Base-by-base conservation (phyloP, 2,113 vertebrate species). In the Rhodinocichla rosea region DNA sequence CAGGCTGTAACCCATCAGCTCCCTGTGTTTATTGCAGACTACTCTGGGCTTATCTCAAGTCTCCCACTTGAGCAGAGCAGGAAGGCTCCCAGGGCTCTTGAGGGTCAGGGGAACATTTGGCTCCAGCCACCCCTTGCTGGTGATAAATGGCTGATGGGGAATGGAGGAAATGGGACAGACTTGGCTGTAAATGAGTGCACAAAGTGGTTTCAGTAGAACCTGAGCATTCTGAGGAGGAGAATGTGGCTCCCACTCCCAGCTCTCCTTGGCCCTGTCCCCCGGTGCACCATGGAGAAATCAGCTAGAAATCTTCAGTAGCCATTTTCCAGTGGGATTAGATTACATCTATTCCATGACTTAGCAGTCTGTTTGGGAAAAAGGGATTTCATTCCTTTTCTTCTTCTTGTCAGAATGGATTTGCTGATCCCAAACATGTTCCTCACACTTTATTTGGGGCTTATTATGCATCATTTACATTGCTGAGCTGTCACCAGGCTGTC, bases 401-500 rank as follows among this genome's bases (percentile, higher is more conserved):
- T 92, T 94, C 82, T 55, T 93, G 94, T 95, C 94, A 95, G 88
- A 90, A 70, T 45, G 92, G 90, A 96, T 96, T 95, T 96, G 77
- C 85, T 93, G 94, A 96, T 96, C 94, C 88, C 90, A 88, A 83
- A 69, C 90, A 94, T 15, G 88, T 93, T 96, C 94, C 90, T 94
- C 71, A 20, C 95, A 92, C 88, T 94, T 97, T 96, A 92, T 95
- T 94, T 92, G 50, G 68, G 85, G 90, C 90, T 95, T 77, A 90
- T 80, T 92, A 50, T 27, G 85, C 83, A 95, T 86, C 90, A 74
- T 86, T 93, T 90, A 93, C 85, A 90, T 92, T 27, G 63, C 94
- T 0, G 59, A 92, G 94, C 92, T 96, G 94, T 97, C 96, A 97
- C 95, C 94, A 93, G 94, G 59, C 90, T 95, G 95, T 95, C 94